phyloP scores from a whole-genome alignment of 64 coral and sea anemone genomes.

The Porites australiensis region DNA sequence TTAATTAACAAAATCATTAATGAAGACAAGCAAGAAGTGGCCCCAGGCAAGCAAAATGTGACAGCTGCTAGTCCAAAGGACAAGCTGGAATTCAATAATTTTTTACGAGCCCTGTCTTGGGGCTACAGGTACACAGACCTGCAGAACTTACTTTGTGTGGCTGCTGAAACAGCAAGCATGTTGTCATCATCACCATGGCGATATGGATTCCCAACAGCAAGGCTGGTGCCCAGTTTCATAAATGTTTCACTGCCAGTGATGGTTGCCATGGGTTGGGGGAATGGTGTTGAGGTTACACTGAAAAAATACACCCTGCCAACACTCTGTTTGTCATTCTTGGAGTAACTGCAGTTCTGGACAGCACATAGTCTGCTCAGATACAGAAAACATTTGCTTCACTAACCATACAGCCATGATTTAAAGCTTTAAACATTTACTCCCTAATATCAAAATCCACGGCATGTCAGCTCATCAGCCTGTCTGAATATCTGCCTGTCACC shows the following conservation, averaged over 20 bases:
- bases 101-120: no score
- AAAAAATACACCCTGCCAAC: conserved; percentile 89
- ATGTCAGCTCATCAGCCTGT: no score
- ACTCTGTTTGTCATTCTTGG: conserved; percentile 86
- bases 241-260: conserved; percentile 74
- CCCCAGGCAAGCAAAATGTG: no score
- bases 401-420: neutral
- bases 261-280: conserved; percentile 44
- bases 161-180: conserved; percentile 85
- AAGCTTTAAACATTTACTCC: no score
- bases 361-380: conserved; percentile 80
- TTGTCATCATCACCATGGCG: neutral
- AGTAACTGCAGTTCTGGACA: conserved; percentile 80
- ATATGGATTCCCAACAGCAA: conserved; percentile 84
- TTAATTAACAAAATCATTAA: no score
- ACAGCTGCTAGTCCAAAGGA: no score
- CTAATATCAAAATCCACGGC: no score
- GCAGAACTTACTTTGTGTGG: conserved; percentile 76
- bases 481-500: no score
- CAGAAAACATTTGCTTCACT: neutral
- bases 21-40: no score
- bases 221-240: conserved; percentile 85
- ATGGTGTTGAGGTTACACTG: conserved; percentile 1
- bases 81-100: no score
- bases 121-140: neutral